Percentiles rank a stretch among this genome's conserved stretches.
phyloP scores from a whole-genome alignment of 2,797 vertebrate species.

The Periophthalmus magnuspinnatus region DNA sequence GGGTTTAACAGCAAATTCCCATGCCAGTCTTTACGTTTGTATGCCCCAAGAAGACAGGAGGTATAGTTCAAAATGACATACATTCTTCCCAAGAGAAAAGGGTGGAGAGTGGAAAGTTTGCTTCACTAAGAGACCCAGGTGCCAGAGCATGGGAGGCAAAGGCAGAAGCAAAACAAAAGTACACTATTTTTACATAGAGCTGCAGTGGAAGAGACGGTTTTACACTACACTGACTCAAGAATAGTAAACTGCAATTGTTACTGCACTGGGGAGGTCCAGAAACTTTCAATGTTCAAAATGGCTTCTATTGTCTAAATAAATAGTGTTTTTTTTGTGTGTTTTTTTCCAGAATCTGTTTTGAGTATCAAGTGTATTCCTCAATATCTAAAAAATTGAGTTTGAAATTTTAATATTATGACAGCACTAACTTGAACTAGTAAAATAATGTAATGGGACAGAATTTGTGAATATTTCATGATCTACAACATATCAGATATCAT shows the following conservation, averaged over 20 bases:
- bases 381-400: too few relatives aligned
- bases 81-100: slow-evolving; percentile 55
- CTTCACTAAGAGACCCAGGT: slow-evolving; percentile 53
- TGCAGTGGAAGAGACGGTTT: slow-evolving; percentile 12
- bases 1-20: slow-evolving; percentile 20
- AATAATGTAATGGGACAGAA: too few relatives aligned
- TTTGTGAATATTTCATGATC: too few relatives aligned
- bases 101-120: slow-evolving; percentile 60
- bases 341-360: too few relatives aligned
- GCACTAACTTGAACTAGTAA: too few relatives aligned
- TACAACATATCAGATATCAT: too few relatives aligned
- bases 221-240: neutral
- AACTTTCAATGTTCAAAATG: too few relatives aligned
- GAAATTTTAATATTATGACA: too few relatives aligned
- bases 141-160: slow-evolving; percentile 26
- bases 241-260: neutral
- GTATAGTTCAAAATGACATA: slow-evolving; percentile 48
- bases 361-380: too few relatives aligned
- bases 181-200: slow-evolving; percentile 10
- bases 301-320: too few relatives aligned
- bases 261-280: neutral
- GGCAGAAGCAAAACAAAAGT: slow-evolving; percentile 18
- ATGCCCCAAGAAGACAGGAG: slow-evolving; percentile 32
- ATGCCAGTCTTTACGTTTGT: slow-evolving; percentile 23
- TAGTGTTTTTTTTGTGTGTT: too few relatives aligned